Evolutionary conservation across 2,797 vertebrate species (phyloP).

Genomic region (Intellagama lesueurii): DNA sequence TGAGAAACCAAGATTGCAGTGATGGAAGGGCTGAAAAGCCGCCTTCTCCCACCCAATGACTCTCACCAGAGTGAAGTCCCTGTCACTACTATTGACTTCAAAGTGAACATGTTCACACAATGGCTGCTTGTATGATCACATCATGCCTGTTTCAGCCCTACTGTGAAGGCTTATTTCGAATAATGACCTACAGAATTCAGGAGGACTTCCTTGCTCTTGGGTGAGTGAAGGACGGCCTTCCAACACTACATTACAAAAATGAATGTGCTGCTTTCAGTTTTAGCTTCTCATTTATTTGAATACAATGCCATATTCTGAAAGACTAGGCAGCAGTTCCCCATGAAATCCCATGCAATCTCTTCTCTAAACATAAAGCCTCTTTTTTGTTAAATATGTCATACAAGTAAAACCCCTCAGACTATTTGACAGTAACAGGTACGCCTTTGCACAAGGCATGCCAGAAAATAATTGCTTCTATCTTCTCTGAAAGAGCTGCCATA

Average conservation of each 20-base stretch:
- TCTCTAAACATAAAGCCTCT: background rate
- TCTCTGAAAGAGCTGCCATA: slow-evolving; percentile 6
- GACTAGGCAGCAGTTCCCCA: background rate
- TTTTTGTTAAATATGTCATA: background rate
- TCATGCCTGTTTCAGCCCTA: too few species aligned
- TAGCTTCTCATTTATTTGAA: background rate
- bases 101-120: background rate
- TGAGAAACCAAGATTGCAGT: too few species aligned
- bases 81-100: too few species aligned
- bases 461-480: slow-evolving; percentile 32
- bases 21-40: too few species aligned
- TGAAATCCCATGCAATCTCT: slow-evolving; percentile 1
- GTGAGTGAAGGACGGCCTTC: too few species aligned
- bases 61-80: too few species aligned
- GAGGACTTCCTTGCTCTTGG: background rate
- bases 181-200: background rate
- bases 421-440: slow-evolving; percentile 14
- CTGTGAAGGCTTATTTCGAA: background rate
- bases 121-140: background rate
- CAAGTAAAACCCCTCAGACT: background rate
- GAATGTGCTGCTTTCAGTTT: background rate
- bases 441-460: slow-evolving; percentile 16
- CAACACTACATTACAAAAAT: background rate
- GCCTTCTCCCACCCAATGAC: background rate
- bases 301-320: background rate